These are phyloP conservation scores for Mus musculus DNA, from an alignment of 2,113 vertebrate genomes.

Conservation along the genomic window DNA sequence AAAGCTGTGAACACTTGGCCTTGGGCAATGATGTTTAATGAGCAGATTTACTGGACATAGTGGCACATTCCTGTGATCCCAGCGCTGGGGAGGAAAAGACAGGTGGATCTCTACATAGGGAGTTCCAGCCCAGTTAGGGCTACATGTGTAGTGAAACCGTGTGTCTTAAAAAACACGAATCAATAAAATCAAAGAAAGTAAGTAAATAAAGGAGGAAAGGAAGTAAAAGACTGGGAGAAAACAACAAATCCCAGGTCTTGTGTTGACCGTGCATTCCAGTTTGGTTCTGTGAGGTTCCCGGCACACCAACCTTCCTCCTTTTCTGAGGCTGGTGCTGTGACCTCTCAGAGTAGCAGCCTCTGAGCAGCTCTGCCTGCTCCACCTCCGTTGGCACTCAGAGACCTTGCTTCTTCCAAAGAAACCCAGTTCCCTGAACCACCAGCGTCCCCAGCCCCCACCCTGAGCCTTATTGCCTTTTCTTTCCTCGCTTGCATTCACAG, in stretches of 20 bases:
- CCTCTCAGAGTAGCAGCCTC: conserved; percentile 38
- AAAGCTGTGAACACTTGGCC: background rate
- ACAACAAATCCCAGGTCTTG: background rate
- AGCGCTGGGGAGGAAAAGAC: background rate
- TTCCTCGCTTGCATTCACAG: background rate
- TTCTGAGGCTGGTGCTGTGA: background rate
- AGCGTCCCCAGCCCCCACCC: background rate
- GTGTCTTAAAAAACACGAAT: background rate
- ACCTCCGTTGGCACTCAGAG: background rate
- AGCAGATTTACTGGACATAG: background rate
- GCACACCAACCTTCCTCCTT: background rate
- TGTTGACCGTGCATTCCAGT: background rate
- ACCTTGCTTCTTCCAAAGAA: background rate
- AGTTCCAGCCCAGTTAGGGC: background rate
- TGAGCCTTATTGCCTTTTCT: background rate
- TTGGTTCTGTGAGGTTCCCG: background rate
- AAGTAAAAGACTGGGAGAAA: background rate
- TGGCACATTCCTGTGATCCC: background rate
- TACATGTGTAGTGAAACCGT: background rate
- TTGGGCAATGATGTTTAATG: background rate
- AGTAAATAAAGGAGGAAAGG: background rate
- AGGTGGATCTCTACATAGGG: background rate
- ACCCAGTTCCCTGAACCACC: background rate
- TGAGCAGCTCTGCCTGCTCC: background rate
- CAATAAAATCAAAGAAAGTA: background rate